A percentile compares a stretch with the other conserved stretches of the same genome.
These are phyloP conservation scores for Pomatostomus ruficeps DNA, from an alignment of 2,113 vertebrate genomes.

Conservation along the genomic window DNA sequence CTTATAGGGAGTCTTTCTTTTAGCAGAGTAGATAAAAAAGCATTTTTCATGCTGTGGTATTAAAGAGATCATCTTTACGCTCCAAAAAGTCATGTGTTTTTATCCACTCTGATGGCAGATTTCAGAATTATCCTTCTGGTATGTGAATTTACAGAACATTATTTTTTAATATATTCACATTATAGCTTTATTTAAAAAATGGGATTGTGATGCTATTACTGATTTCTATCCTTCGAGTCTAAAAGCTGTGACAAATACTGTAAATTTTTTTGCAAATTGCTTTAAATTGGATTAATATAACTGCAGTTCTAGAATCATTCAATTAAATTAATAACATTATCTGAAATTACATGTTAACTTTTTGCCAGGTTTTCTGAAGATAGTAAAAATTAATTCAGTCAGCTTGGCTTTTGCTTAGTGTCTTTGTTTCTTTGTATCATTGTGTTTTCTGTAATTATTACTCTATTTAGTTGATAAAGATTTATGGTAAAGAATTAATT, in stretches of 20 bases:
- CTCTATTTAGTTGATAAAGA: constrained; percentile 21
- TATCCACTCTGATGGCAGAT: not conserved
- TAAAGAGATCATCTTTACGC: not conserved
- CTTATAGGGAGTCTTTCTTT: not conserved
- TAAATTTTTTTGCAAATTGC: not conserved
- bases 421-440: not conserved
- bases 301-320: not conserved
- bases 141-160: not conserved
- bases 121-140: not conserved
- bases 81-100: not conserved
- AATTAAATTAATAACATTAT: constrained; percentile 8
- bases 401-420: not conserved
- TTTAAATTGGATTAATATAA: not conserved
- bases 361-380: not conserved
- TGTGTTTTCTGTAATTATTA: not conserved
- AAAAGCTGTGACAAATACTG: not conserved
- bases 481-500: not conserved
- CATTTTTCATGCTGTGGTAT: not conserved
- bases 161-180: not conserved
- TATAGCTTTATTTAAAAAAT: not conserved
- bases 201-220: not conserved
- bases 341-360: not conserved
- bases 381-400: not conserved
- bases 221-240: not conserved
- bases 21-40: not conserved